phyloP scores from a whole-genome alignment of 2,888 invertebrate species.

The Caenorhabditis sp. region DNA sequence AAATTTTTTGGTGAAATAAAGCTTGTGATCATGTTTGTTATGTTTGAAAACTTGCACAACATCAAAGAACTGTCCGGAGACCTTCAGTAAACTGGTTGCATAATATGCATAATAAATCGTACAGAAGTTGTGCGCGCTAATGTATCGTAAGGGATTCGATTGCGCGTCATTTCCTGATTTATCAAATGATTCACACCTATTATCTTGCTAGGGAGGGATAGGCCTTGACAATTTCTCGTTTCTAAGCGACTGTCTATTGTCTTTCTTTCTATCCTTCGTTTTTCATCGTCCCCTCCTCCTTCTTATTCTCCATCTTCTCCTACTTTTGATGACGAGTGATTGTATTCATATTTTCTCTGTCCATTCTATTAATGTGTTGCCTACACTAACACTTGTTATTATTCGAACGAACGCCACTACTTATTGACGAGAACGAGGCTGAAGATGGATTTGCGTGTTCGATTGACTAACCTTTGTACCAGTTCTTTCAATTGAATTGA shows the following conservation, averaged over 20 bases:
- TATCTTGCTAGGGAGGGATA: slow-evolving; percentile 9
- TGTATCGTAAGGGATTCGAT: background rate
- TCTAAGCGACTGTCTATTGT: slow-evolving; percentile 19
- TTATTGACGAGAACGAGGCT: too few relatives aligned
- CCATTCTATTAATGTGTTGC: slow-evolving; percentile 15
- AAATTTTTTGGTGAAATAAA: slow-evolving; percentile 50
- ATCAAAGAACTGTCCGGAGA: too few relatives aligned
- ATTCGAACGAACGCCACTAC: background rate
- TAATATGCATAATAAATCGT: too few relatives aligned
- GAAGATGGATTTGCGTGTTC: background rate
- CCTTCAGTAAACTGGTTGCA: too few relatives aligned
- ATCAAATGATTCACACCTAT: slow-evolving; percentile 44
- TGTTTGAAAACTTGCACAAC: too few relatives aligned
- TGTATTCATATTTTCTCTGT: slow-evolving; percentile 12
- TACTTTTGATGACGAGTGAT: slow-evolving; percentile 21
- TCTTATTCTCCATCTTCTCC: slow-evolving; percentile 8
- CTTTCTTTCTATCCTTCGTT: slow-evolving; percentile 11
- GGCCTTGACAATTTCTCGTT: slow-evolving; percentile 39
- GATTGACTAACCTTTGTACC: slow-evolving; percentile 11
- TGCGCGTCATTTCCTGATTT: slow-evolving; percentile 36
- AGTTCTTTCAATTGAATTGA: background rate
- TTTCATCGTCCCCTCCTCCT: slow-evolving; percentile 4
- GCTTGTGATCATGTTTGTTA: slow-evolving; percentile 49
- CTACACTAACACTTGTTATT: slow-evolving; percentile 17
- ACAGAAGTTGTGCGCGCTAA: too few relatives aligned